Base-by-base conservation (phyloP, 2,797 vertebrate genomes). In the Phrynocephalus forsythii region DNA sequence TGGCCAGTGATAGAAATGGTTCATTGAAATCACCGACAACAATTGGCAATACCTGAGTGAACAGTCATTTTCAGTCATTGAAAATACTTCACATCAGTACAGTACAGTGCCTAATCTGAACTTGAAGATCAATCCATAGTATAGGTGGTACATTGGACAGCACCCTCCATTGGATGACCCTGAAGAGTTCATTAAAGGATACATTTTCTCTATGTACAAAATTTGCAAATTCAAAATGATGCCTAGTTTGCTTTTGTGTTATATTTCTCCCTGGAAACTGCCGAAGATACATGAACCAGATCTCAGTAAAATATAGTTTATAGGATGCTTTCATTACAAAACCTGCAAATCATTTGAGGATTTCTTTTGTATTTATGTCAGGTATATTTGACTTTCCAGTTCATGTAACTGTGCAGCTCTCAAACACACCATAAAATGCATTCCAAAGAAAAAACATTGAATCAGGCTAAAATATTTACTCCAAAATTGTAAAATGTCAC, bases 371-470 rank as follows among this genome's bases (percentile, higher is more conserved):
- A 86, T 5, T 1, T 18, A n/a, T 86, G 60, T 84, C 79, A 0
- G 18, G 38, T 56, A 50, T 84, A n/a, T 11, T 24, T 56, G 68
- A 52, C 15, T 90, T 90, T 86, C 44, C 87, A 38, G 72, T 87
- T 88, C 67, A 66, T 78, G 76, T 33, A 86, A n/a, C 22, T 77
- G 52, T 0, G 0, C 1, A 91, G 11, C 66, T 71, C 69, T 71
- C 69, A 71, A 71, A 15, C 30, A 77, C n/a, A 86, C 5, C n/a
- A 67, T 90, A 30, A 87, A 83, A 77, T 72, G 33, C 83, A 79
- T 83, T 26, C 66, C 66, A 83, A 56, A 26, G 80, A 5, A 22
- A 88, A 67, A 28, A 78, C 24, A 4, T 78, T 89, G 88, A 69
- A 24, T 56, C 22, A 75, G 24, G 11, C 81, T 69, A 28, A 82